Evolutionary conservation across 2,797 vertebrate species (phyloP).

Genomic region (Lacerta viridis): DNA sequence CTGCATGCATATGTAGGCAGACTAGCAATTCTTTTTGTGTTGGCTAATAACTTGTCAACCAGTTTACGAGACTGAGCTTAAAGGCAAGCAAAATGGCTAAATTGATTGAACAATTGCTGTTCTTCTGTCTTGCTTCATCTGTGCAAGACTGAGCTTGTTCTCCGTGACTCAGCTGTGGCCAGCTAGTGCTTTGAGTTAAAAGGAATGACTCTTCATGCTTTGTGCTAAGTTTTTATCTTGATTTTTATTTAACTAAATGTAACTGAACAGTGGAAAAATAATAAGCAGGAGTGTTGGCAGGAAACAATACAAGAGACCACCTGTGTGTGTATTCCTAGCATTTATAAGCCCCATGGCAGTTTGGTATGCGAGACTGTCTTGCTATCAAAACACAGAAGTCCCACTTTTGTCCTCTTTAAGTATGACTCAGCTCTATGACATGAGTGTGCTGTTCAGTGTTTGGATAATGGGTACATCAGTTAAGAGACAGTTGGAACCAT

Average conservation of each 20-base stretch:
- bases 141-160: conserved; percentile 66
- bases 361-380: conserved; percentile 16
- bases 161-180: conserved; percentile 70
- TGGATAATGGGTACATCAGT: neutral
- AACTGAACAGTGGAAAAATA: conserved; percentile 53
- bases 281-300: conserved; percentile 36
- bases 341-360: conserved; percentile 18
- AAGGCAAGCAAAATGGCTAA: conserved; percentile 47
- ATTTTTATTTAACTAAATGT: conserved; percentile 59
- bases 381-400: neutral
- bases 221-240: conserved; percentile 52
- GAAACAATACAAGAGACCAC: neutral
- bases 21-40: neutral
- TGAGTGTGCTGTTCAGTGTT: neutral
- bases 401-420: neutral
- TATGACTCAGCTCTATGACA: neutral
- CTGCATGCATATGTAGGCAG: neutral
- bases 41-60: neutral
- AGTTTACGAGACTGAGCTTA: conserved; percentile 22
- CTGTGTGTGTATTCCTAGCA: conserved; percentile 19
- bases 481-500: neutral
- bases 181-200: conserved; percentile 70
- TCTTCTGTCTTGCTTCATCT: conserved; percentile 48
- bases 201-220: conserved; percentile 60
- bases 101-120: conserved; percentile 58